These are phyloP conservation scores for Hylaea fasciaria DNA, from an alignment of 2,888 invertebrate species.

Conservation along the genomic window DNA sequence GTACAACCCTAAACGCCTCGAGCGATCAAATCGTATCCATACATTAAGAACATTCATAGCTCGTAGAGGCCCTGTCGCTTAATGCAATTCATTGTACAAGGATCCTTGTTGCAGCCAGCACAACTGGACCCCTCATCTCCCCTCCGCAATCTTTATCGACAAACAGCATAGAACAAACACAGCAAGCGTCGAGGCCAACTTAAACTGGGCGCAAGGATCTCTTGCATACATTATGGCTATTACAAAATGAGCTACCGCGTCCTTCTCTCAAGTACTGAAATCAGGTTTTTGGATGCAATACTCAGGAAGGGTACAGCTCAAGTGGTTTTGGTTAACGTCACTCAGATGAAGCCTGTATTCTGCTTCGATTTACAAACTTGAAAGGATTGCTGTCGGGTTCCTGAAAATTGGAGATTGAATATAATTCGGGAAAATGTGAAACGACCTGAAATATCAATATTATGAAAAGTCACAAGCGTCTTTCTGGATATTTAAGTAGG, in stretches of 20 bases:
- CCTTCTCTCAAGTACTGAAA: slow-evolving; percentile 43
- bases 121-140: slow-evolving; percentile 47
- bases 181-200: slow-evolving; percentile 48
- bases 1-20: slow-evolving; percentile 62
- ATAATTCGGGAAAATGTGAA: slow-evolving; percentile 19
- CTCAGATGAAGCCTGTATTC: slow-evolving; percentile 67
- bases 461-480: slow-evolving; percentile 1
- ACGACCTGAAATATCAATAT: slow-evolving; percentile 22
- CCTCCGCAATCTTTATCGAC: slow-evolving; percentile 39
- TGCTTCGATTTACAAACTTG: slow-evolving; percentile 69
- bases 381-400: slow-evolving; percentile 60
- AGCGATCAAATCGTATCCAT: slow-evolving; percentile 77
- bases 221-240: slow-evolving; percentile 63
- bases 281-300: slow-evolving; percentile 47
- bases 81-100: slow-evolving; percentile 81
- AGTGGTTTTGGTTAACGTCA: slow-evolving; percentile 54
- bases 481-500: too few species aligned
- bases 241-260: slow-evolving; percentile 48
- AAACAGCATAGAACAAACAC: slow-evolving; percentile 38
- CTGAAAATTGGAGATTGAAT: slow-evolving; percentile 61
- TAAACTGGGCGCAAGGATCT: slow-evolving; percentile 50
- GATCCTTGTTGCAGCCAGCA: slow-evolving; percentile 63
- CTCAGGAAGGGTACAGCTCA: slow-evolving; percentile 41
- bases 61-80: slow-evolving; percentile 73
- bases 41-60: slow-evolving; percentile 78